Percentiles rank a stretch among this genome's conserved stretches.
These are phyloP conservation scores for Syngnathus floridae DNA, from an alignment of 2,113 vertebrate genomes.

Conservation along the genomic window DNA sequence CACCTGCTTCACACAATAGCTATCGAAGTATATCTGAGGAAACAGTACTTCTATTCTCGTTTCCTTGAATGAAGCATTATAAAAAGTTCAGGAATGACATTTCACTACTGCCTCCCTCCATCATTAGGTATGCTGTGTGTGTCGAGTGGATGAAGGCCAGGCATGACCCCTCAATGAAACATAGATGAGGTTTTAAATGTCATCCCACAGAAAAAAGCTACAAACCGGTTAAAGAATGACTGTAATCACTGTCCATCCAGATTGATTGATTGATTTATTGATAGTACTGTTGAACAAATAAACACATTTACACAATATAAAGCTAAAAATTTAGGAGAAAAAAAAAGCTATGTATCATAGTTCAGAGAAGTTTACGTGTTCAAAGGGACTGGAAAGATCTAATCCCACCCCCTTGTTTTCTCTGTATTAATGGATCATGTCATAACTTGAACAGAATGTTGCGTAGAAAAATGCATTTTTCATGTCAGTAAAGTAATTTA, in stretches of 20 bases:
- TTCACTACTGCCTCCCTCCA: conserved; percentile 20
- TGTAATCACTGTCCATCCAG: background rate
- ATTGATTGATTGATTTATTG: no score
- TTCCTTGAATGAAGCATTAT: background rate
- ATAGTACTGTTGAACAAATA: background rate
- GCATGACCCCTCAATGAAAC: conserved; percentile 17
- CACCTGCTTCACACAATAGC: background rate
- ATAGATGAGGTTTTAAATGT: conserved; percentile 26
- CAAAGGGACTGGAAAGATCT: no score
- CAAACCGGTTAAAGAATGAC: conserved; percentile 3
- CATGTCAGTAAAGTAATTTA: no score
- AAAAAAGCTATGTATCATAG: no score
- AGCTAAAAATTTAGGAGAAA: no score
- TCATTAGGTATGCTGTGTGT: conserved; percentile 52
- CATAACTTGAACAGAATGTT: no score
- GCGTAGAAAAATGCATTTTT: no score
- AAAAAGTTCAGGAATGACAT: conserved; percentile 34
- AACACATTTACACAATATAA: no score
- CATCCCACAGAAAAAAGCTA: conserved; percentile 5
- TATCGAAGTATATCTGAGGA: background rate
- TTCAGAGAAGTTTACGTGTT: no score
- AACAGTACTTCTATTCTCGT: background rate
- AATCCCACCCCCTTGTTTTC: no score
- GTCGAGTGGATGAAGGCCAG: conserved; percentile 20
- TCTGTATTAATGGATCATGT: no score